These are phyloP conservation scores for Anabacerthia variegaticeps DNA, from an alignment of 2,797 vertebrate genomes.

Conservation along the genomic window DNA sequence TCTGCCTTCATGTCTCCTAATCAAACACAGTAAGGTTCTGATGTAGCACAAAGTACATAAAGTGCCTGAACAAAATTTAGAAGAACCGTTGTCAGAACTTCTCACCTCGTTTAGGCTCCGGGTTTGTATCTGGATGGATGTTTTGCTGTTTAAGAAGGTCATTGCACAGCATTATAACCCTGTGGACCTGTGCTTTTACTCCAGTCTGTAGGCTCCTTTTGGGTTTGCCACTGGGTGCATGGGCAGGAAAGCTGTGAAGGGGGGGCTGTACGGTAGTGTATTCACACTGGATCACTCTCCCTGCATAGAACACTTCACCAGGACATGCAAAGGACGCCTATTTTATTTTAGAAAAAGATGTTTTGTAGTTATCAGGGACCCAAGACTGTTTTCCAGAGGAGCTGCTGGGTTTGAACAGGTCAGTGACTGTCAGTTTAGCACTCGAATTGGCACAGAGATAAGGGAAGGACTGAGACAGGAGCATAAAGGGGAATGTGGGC, in stretches of 20 bases:
- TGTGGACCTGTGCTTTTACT: not conserved
- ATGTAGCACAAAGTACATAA: not conserved
- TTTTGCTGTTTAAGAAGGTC: not conserved
- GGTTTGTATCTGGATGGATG: not conserved
- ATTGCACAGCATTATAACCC: not conserved
- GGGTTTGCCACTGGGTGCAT: not conserved
- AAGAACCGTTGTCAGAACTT: not conserved
- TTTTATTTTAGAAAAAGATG: not conserved
- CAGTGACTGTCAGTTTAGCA: not conserved
- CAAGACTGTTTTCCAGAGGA: not conserved
- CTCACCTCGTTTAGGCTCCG: not conserved
- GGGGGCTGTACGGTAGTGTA: not conserved
- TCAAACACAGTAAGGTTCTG: not conserved
- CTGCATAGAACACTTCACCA: not conserved
- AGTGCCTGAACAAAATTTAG: not conserved
- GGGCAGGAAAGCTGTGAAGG: not conserved
- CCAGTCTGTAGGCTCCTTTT: not conserved
- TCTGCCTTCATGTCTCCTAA: not conserved
- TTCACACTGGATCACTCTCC: not conserved
- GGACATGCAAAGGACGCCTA: not conserved
- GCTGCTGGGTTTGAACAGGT: not conserved
- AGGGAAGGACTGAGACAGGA: not conserved
- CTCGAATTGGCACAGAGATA: not conserved
- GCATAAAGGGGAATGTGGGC: too few relatives aligned
- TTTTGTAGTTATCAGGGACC: not conserved